Conservation (phyloP, 2,113 vertebrate genomes). For the Cathartes aura region DNA sequence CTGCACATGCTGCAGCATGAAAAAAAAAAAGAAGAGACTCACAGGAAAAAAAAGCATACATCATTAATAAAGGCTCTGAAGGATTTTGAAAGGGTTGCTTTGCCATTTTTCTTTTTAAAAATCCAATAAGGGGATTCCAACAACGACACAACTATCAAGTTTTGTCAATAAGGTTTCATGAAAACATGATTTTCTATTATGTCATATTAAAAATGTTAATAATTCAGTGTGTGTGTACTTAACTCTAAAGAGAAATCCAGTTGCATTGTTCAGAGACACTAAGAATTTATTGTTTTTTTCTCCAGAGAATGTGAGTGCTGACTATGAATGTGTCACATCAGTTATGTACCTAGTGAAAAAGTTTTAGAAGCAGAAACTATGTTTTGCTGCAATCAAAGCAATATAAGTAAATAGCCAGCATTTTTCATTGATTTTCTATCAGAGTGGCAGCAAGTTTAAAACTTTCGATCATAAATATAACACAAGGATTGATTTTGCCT, state of each 20-base stretch:
- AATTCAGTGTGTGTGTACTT: conserved; percentile 15
- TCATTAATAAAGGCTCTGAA: neutral
- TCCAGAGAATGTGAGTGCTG: neutral
- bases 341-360: neutral
- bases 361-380: neutral
- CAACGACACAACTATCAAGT: neutral
- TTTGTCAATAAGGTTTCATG: neutral
- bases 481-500: neutral
- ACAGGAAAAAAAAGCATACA: accelerated
- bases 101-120: conserved; percentile 14
- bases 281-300: neutral
- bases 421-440: neutral
- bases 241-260: conserved; percentile 30
- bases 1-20: neutral
- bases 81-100: neutral
- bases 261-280: neutral
- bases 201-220: neutral
- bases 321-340: neutral
- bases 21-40: neutral
- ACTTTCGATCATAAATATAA: neutral
- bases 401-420: neutral
- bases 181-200: neutral
- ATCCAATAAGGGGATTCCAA: neutral
- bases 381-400: neutral
- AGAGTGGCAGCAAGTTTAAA: neutral